These are phyloP conservation scores for Zootermopsis nevadensis DNA, from an alignment of 2,888 invertebrate genomes.

Conservation along the genomic window DNA sequence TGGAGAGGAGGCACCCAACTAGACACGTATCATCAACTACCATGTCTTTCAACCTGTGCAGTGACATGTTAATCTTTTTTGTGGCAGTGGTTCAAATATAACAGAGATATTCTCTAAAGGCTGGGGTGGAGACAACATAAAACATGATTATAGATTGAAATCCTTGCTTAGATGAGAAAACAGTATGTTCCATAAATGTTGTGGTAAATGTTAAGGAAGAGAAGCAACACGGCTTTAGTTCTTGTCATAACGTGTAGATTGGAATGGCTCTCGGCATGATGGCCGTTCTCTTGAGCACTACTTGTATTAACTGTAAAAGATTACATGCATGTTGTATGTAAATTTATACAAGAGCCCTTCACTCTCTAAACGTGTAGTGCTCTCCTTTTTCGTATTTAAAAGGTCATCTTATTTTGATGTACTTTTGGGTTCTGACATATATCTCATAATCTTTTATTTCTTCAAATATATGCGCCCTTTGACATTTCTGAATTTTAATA, in stretches of 20 bases:
- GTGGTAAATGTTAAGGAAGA: conserved; percentile 26
- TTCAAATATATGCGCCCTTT: too few species aligned
- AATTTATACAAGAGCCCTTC: conserved; percentile 4
- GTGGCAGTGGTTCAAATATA: neutral
- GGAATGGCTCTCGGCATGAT: too few species aligned
- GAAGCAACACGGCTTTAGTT: neutral
- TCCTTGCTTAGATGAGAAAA: neutral
- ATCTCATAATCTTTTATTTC: too few species aligned
- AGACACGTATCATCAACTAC: conserved; percentile 55
- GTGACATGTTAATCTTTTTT: conserved; percentile 14
- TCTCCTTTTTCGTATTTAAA: neutral
- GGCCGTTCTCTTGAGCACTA: neutral
- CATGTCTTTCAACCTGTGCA: conserved; percentile 36
- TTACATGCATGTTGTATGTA: conserved; percentile 1
- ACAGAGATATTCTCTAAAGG: neutral
- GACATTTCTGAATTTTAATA: neutral
- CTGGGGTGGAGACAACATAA: neutral
- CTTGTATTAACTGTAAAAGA: neutral
- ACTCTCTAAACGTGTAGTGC: neutral
- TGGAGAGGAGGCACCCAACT: conserved; percentile 74
- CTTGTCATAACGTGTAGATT: neutral
- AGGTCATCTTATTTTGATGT: neutral
- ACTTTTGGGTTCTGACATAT: too few species aligned
- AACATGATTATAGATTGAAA: conserved; percentile 3
- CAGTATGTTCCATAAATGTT: conserved; percentile 10